Conservation (phyloP, 2,797 vertebrate genomes). For the Bovichtus variegatus region DNA sequence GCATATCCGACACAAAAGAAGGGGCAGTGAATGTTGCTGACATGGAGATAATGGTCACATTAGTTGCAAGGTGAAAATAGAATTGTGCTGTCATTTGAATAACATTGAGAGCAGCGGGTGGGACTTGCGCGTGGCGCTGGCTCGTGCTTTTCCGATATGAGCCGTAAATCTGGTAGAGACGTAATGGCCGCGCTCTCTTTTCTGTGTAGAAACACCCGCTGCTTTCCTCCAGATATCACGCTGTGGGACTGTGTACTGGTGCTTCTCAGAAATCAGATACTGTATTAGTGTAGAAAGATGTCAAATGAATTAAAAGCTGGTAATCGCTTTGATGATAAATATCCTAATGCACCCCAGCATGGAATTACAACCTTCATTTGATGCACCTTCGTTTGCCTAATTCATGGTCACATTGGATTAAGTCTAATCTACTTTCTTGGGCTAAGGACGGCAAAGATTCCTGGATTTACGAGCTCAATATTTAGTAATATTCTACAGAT, state of each 20-base stretch:
- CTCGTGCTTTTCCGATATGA: constrained; percentile 41
- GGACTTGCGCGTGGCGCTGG: constrained; percentile 12
- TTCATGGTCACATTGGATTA: constrained; percentile 73
- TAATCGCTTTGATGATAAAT: constrained; percentile 57
- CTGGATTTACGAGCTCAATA: constrained; percentile 9
- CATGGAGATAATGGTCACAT: constrained; percentile 58
- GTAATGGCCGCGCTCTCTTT: constrained; percentile 37
- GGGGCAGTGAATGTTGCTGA: constrained; percentile 72
- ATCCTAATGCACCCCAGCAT: constrained; percentile 59
- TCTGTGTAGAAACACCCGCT: constrained; percentile 54
- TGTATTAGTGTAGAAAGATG: constrained; percentile 78
- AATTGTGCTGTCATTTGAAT: constrained; percentile 66
- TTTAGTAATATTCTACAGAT: neutral
- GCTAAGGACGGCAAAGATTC: neutral
- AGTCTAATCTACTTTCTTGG: constrained; percentile 27
- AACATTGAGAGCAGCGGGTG: constrained; percentile 62
- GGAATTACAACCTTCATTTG: constrained; percentile 74
- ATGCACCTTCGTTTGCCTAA: constrained; percentile 63
- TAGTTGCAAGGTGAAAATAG: constrained; percentile 76
- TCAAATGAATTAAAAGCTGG: constrained; percentile 73
- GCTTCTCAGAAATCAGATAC: constrained; percentile 71
- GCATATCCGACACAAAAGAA: constrained; percentile 34
- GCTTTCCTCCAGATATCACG: constrained; percentile 58
- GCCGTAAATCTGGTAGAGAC: constrained; percentile 39
- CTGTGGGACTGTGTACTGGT: constrained; percentile 53